phyloP scores from a whole-genome alignment of 2,888 invertebrate genomes.

The Sturmia bella region DNA sequence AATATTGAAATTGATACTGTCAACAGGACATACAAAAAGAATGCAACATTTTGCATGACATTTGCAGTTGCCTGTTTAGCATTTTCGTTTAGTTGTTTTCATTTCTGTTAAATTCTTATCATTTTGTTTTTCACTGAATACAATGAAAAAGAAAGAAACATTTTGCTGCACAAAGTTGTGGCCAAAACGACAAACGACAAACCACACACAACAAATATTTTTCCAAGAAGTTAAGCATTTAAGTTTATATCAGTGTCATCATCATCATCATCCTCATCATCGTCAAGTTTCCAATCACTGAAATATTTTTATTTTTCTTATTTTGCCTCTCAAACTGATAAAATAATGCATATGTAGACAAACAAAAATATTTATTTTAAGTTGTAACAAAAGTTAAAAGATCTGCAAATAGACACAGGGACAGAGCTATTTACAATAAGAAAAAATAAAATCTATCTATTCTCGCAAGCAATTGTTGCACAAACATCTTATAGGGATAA shows the following conservation, averaged over 20 bases:
- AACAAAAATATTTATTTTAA: constrained; percentile 64
- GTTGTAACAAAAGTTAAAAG: constrained; percentile 54
- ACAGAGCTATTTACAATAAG: constrained; percentile 10
- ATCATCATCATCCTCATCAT: constrained; percentile 20
- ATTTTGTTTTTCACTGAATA: constrained; percentile 11
- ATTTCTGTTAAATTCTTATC: constrained; percentile 11
- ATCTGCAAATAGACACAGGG: constrained; percentile 26
- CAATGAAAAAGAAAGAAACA: constrained; percentile 42
- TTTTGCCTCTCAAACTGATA: constrained; percentile 22
- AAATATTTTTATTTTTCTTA: constrained; percentile 18
- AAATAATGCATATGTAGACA: constrained; percentile 31
- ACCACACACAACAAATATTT: constrained; percentile 51
- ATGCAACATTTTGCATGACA: constrained; percentile 65
- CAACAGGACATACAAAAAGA: constrained; percentile 57
- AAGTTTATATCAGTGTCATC: constrained; percentile 14
- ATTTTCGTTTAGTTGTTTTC: constrained; percentile 28
- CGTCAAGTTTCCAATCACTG: constrained; percentile 26
- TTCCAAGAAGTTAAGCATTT: constrained; percentile 45
- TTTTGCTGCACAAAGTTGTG: constrained; percentile 15
- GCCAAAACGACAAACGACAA: constrained; percentile 26
- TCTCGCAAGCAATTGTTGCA: constrained; percentile 46
- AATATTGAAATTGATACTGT: constrained; percentile 70
- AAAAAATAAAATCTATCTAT: constrained; percentile 32
- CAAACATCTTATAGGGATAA: constrained; percentile 8
- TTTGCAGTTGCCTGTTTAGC: no score